Conservation (phyloP, 2,113 vertebrate genomes). For the Australoheros scitulus region DNA sequence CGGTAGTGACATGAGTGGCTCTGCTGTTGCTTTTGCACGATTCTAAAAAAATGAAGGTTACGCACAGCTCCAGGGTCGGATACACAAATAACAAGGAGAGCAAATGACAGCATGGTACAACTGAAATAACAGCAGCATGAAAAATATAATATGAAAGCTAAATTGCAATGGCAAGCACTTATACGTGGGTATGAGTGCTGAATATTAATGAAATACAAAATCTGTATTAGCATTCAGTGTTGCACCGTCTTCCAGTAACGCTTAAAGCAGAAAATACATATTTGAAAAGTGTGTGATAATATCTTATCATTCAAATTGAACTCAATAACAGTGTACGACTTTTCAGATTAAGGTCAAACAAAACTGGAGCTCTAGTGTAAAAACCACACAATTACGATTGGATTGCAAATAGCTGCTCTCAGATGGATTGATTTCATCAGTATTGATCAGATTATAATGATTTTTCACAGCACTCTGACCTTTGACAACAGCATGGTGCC, state of each 20-base stretch:
- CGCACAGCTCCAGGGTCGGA: background rate
- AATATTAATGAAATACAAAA: background rate
- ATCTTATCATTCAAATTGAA: background rate
- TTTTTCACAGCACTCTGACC: conserved; percentile 66
- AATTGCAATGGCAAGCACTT: accelerated
- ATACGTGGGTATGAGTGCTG: background rate
- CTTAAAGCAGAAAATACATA: background rate
- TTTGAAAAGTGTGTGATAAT: background rate
- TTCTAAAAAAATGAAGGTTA: background rate
- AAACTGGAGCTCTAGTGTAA: background rate
- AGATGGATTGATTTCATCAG: background rate
- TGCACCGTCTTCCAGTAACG: background rate
- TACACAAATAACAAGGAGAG: background rate
- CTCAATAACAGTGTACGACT: background rate
- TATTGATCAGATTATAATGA: conserved; percentile 19
- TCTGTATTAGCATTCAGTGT: background rate
- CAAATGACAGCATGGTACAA: background rate
- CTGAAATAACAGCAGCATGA: background rate
- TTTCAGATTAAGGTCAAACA: conserved; percentile 2
- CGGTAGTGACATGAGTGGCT: background rate
- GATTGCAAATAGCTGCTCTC: background rate
- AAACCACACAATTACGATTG: background rate
- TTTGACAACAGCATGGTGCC: conserved; percentile 65
- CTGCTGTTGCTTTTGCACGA: background rate
- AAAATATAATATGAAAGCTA: background rate